Evolutionary conservation across 2,888 invertebrate species (phyloP), one percentile per base, ranked within the genome.

Genomic region (Antitype chi): DNA sequence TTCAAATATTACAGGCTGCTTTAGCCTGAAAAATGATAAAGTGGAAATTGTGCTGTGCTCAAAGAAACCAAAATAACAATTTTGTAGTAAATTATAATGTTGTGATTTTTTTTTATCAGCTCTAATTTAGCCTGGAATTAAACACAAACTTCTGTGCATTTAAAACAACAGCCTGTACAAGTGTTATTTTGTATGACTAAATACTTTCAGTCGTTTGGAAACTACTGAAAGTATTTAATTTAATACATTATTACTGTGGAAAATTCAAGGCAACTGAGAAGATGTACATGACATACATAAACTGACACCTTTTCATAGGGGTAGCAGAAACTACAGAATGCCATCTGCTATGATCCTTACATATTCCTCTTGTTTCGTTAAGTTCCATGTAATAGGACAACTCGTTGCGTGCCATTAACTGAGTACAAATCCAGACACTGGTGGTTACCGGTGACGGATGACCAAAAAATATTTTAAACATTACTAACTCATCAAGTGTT

Each of bases 401-500:
- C 59, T 59, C 17, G 4, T 28, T 3, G 17, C 28, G 3, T 59
- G 28, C 17, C 28, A 59, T 28, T 59, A 28, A 8, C 25, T 28
- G 17, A 17, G 59, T 17, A 17, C 3, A 28, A 28, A 28, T 59
- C 28, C 28, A 28, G 28, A 59, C 28, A 28, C 17, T n/a, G n/a
- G n/a, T n/a, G n/a, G n/a, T n/a, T n/a, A n/a, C n/a, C n/a, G n/a
- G n/a, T n/a, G n/a, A n/a, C n/a, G n/a, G 15, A 69, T 59, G n/a
- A 70, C 28, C 0, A 1, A 63, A 79, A 67, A 57, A 72, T 80
- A 80, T 53, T 79, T 80, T 38, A 70, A 75, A 53, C 85, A 81
- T 75, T 69, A 85, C 60, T n/a, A 55, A 64, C 47, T 52, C 70
- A 57, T 66, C 49, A 69, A 43, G 38, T 71, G 75, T 67, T 75